Base-by-base conservation (phyloP, 2,113 vertebrate species). In the Urocolius indicus region DNA sequence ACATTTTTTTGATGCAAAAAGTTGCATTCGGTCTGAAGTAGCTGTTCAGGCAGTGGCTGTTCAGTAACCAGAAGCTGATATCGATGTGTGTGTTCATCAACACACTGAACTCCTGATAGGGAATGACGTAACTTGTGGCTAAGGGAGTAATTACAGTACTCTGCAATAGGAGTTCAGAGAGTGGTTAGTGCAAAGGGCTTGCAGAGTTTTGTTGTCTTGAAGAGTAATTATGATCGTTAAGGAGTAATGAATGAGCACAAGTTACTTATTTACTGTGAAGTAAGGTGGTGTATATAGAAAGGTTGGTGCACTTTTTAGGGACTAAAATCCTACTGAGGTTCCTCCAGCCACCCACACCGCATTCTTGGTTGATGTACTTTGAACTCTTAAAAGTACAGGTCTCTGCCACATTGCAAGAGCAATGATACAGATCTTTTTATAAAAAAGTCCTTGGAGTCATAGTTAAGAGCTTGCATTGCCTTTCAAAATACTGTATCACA, bases 61-160 rank as follows among this genome's bases (percentile, higher is more conserved):
- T 81, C 84, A 72, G 78, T 94, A 90, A 93, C 49, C 80, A 84
- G 89, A 62, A 92, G 83, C 89, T 94, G 88, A 80, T 93, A 94
- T 10, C 43, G 0, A 74, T 75, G 95, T 89, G 89, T 94, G 88
- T 77, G 88, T 92, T 96, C 43, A 0, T 90, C 90, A 93, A 85
- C 34, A 67, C 0, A 0, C 65, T 92, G 88, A 84, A 48, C 79
- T 92, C 65, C 71, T 80, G 79, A 92, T 88, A 77, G 62, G 24
- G 75, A 83, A 46, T 92, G 93, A 93, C 5, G 57, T 94, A 93
- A 93, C 75, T 91, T 95, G 92, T 92, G 93, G 95, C 72, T 57
- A 2, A 2, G 76, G 85, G 76, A 92, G 62, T 84, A 95, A 95
- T 95, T 97, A 66, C 75, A 85, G 41, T 83, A 43, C 83, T 86